Conservation (phyloP, 30 jellyfish, hydroid and myxozoan species). For the Cassiopea andromeda region DNA sequence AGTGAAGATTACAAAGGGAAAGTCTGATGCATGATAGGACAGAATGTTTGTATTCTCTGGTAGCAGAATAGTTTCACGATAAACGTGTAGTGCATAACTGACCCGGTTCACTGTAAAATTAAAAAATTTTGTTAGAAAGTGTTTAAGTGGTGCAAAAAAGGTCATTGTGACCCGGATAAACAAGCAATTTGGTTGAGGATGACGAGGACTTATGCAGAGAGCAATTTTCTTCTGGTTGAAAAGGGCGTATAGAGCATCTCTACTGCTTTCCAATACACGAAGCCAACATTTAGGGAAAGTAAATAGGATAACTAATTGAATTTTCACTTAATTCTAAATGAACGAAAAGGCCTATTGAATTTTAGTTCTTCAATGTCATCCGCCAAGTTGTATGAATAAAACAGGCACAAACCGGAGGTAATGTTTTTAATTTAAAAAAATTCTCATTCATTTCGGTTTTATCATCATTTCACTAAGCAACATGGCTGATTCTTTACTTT, state of each 20-base stretch:
- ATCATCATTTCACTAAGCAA: background rate
- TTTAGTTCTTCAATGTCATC: background rate
- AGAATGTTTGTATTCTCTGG: background rate
- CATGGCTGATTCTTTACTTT: background rate
- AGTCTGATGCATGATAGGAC: no score
- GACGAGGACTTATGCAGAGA: no score
- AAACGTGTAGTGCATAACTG: no score
- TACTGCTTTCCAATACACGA: background rate
- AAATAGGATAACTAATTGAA: background rate
- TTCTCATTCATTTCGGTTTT: background rate
- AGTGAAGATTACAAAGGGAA: no score
- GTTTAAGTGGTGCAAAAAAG: no score
- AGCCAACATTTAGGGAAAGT: background rate
- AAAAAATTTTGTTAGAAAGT: no score
- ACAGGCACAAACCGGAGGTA: background rate
- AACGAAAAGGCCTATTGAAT: background rate
- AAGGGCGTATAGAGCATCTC: background rate
- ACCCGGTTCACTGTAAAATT: no score
- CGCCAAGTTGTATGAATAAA: background rate
- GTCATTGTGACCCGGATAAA: conserved; percentile 2
- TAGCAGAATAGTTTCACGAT: background rate
- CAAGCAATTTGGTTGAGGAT: background rate
- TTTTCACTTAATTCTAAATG: background rate
- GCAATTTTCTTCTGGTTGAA: no score
- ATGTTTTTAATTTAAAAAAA: background rate